A percentile compares a stretch with the other conserved stretches of the same genome.
Conservation (phyloP, 1,140 invertebrate genomes). For the Drosophila equinoxialis region DNA sequence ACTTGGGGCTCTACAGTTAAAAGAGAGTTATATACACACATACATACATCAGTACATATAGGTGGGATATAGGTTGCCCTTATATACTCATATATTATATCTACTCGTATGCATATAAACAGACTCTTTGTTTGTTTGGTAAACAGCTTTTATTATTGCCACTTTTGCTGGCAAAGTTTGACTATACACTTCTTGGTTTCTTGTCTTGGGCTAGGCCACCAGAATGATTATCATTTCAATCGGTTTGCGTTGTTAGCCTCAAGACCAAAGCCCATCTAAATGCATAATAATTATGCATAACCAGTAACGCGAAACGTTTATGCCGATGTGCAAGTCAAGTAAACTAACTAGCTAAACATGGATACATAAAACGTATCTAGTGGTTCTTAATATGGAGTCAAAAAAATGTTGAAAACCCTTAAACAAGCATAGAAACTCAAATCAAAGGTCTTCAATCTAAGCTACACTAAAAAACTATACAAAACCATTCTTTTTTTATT, state of each 20-base stretch:
- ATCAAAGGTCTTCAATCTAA: too few relatives aligned
- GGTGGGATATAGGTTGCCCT: slow-evolving; percentile 13
- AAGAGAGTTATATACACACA: slow-evolving; percentile 9
- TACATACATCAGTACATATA: background rate
- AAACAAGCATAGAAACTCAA: too few relatives aligned
- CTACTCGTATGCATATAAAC: background rate
- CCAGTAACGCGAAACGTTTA: background rate
- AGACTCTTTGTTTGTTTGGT: slow-evolving; percentile 6
- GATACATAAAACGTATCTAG: too few relatives aligned
- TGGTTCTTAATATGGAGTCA: too few relatives aligned
- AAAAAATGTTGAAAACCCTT: too few relatives aligned
- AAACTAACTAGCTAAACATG: too few relatives aligned
- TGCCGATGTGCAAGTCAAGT: background rate
- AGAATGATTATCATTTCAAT: slow-evolving; percentile 11
- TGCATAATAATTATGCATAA: slow-evolving; percentile 1
- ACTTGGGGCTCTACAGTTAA: background rate
- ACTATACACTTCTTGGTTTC: background rate
- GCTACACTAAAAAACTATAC: too few relatives aligned
- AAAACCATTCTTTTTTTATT: too few relatives aligned
- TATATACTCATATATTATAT: slow-evolving; percentile 20
- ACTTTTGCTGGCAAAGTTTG: slow-evolving; percentile 7
- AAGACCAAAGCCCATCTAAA: background rate
- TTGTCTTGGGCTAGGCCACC: background rate
- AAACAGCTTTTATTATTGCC: slow-evolving; percentile 14
- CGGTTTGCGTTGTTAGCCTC: background rate